These are phyloP conservation scores for Gallinago media DNA, from an alignment of 2,113 vertebrate species.

Conservation along the genomic window DNA sequence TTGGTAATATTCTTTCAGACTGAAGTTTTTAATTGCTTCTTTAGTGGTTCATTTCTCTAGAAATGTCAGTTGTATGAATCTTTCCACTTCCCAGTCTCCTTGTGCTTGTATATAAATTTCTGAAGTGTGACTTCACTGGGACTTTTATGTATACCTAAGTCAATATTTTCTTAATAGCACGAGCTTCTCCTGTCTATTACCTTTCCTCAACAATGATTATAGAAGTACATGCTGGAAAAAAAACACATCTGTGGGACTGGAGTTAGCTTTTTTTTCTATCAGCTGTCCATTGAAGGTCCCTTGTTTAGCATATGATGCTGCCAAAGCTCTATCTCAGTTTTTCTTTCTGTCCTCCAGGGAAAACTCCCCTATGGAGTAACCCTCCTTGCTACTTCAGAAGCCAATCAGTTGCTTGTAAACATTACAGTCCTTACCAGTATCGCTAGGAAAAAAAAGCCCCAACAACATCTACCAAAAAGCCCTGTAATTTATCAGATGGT, in stretches of 20 bases:
- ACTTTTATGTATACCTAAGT: not conserved
- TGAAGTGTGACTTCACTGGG: not conserved
- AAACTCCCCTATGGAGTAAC: slow-evolving; percentile 10
- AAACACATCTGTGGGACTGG: not conserved
- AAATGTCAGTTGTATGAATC: slow-evolving; percentile 6
- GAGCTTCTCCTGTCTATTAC: not conserved
- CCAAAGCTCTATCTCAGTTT: not conserved
- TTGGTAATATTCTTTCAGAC: slow-evolving; percentile 56
- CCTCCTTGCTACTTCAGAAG: not conserved
- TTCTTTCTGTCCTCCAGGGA: slow-evolving; percentile 8
- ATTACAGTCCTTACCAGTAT: not conserved
- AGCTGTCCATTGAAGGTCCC: not conserved
- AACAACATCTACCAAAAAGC: not conserved
- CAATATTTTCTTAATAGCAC: not conserved
- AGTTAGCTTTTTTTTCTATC: not conserved
- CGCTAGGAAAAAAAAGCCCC: not conserved
- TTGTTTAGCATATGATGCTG: not conserved
- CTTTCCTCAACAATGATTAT: not conserved
- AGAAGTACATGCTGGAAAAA: not conserved
- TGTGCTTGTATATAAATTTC: not conserved
- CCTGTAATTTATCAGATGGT: not conserved
- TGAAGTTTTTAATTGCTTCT: slow-evolving; percentile 37
- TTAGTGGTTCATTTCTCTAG: slow-evolving; percentile 30
- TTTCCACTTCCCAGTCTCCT: not conserved
- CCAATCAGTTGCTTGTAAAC: slow-evolving; percentile 34